Base-by-base conservation (phyloP, 2,888 invertebrate genomes). In the Leucoptera coffeella region DNA sequence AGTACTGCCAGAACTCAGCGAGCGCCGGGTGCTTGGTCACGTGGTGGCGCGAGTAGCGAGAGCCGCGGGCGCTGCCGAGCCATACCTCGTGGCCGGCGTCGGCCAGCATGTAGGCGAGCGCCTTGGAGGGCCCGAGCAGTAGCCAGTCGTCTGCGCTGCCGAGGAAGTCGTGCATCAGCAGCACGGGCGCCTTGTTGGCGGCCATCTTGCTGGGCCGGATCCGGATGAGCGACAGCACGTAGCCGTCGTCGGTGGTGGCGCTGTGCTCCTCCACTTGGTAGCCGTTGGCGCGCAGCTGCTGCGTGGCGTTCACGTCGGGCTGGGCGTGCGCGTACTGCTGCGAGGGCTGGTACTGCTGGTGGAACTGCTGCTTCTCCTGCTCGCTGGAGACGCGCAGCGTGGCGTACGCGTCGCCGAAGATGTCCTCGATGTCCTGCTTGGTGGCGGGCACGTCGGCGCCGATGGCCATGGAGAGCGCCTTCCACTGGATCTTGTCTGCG, bases 61-160 rank as follows among this genome's bases (percentile, higher is more conserved):
- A 64, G 30, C 67, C 60, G 22, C 67, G 62, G 28, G 51, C 49
- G 39, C 64, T 67, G 34, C 64, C 65, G 20, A 69, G 48, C 62
- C 61, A 67, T 26, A 69, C 67, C n/a, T 67, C 65, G 37, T 48
- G 59, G 29, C 61, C 64, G 20, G 53, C 54, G 33, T 64, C 58
- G 14, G 55, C 41, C 10, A 69, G 47, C 32, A 53, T 36, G 41
- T 53, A 67, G 12, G 61, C 53, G 19, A 69, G 56, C 0, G 64
- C 57, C 32, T 75, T 73, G 29, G 69, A 54, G 1, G 77, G 77
- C 10, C 78, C 77, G 47, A 80, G 75, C 32, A 82, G 54, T 3
- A 86, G 57, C 77, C 79, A 89, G 45, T 80, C 76, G 14, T 78
- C 74, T 0, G 83, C 75, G 35, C 77, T 77, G 23, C 77, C 77